Base-by-base conservation (phyloP, 1,140 invertebrate genomes). In the Apis florea region DNA sequence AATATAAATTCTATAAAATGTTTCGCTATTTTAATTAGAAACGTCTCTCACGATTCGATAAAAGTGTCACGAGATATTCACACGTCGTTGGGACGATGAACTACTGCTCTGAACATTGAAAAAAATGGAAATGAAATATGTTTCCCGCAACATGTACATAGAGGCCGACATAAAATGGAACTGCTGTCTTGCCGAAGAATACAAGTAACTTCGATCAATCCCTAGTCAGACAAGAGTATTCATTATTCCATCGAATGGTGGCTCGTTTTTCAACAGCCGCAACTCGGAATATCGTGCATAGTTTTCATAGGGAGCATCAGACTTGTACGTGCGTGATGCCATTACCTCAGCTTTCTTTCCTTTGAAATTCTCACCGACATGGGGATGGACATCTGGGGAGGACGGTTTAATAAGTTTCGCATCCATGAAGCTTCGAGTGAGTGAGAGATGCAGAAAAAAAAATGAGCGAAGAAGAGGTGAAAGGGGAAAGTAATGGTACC, bases 351-450 rank as follows among this genome's bases (percentile, higher is more conserved):
- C 75, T 66, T 75, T 67, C 24, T 75, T 67, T 66, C 67, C 58
- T 79, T 83, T 70, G 70, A 73, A 82, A 83, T 54, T 56, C 59
- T 49, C 63, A 24, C 5, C 40, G 47, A 53, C 49, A 49, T 51
- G 56, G 4, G 64, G 74, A 83, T 19, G 70, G 83, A 84, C 79
- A 82, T 59, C 17, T 66, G 63, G 68, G 54, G 17, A 47, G 68
- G 26, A 54, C 59, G 81, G 69, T 69, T 80, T 85, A 85, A 85
- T 85, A 80, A 85, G 76, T 85, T 85, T 76, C 64, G 58, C 58
- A 31, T 74, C 78, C 40, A 73, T 53, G 56, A 68, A n/a, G 53
- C 47, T 69, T 8, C 24, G 26, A 10, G 58, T 6, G 68, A 59
- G 67, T 26, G 31, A 73, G 21, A 56, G 26, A 72, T 51, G 26